Percentiles rank a stretch among this genome's conserved stretches.
Conservation (phyloP, 30 jellyfish, hydroid and myxozoan genomes). For the Clytia hemisphaerica region DNA sequence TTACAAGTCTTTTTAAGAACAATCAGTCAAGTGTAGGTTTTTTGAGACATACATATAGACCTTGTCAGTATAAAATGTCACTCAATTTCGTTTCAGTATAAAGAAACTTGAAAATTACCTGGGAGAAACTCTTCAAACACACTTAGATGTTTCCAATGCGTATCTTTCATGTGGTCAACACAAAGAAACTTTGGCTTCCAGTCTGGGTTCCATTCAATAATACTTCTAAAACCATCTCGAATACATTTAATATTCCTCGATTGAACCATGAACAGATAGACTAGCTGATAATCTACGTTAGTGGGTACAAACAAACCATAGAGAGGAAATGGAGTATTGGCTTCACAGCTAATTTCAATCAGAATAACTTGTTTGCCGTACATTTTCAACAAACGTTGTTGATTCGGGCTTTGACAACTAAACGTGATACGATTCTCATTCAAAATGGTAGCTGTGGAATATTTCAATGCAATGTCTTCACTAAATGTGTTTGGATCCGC, state of each 20-base stretch:
- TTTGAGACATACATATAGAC: no score
- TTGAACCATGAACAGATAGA: slow-evolving; percentile 7
- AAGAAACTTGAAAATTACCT: no score
- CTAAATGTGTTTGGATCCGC: no score
- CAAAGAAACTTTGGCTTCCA: slow-evolving; percentile 34
- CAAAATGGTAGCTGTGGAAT: not conserved
- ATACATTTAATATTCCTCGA: not conserved
- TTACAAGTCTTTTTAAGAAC: no score
- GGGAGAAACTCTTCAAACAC: slow-evolving; percentile 22
- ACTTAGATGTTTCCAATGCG: not conserved
- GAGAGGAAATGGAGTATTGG: slow-evolving; percentile 19
- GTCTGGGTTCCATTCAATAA: slow-evolving; percentile 32
- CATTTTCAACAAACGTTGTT: slow-evolving; percentile 23
- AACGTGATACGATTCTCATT: slow-evolving; percentile 1
- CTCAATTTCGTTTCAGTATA: no score
- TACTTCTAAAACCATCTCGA: slow-evolving; percentile 10
- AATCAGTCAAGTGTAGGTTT: no score
- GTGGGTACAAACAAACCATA: slow-evolving; percentile 30
- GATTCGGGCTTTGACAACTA: slow-evolving; percentile 21
- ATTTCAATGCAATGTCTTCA: no score
- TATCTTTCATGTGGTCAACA: slow-evolving; percentile 11
- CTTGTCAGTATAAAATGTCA: no score
- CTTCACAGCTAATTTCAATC: not conserved
- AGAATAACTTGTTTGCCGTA: slow-evolving; percentile 29
- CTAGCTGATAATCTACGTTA: slow-evolving; percentile 43